Evolutionary conservation across 2,113 vertebrate species (phyloP), one percentile per base, ranked within the genome.

Genomic region (Ploceus nigricollis): DNA sequence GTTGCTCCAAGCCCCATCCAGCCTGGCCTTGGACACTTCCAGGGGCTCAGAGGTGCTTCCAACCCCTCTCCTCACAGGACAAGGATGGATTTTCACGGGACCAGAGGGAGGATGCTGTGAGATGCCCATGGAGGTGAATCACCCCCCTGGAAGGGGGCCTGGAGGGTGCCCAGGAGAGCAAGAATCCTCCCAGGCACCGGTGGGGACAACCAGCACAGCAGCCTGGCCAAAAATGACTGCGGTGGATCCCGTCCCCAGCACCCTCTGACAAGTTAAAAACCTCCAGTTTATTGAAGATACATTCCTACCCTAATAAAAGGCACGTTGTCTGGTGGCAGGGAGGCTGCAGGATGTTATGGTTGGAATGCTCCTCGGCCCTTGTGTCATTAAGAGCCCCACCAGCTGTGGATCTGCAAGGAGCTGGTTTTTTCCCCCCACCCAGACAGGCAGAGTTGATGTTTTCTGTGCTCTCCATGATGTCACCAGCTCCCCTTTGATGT

Each of bases 271-370:
- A 77, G 89, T 54, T 27, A 30, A 48, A 83, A 56, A 0, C 50
- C 82, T 90, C 78, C 90, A 85, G 91, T 90, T 95, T 50, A 95
- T 95, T 82, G 93, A 95, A 93, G 93, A 96, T 22, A 65, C 95
- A 96, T 96, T 93, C 93, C 90, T 91, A 1, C 1, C 27, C 93
- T 54, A 51, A 94, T 94, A 80, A 96, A 90, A 96, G 78, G 1
- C 6, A 4, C 2, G 16, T 58, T 96, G 95, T 96, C 93, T 95
- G 95, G 91, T 93, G 89, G 95, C 27, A 0, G 83, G 53, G 89
- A 94, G 93, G 82, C 95, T 90, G 93, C 94, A 83, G 95, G 95
- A 96, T 95, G 96, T 96, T 96, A 91, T 95, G 95, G 85, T 91
- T 94, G 96, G 95, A 96, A 97, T 96, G 94, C 80, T 73, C 89